Percentiles rank a stretch among this genome's conserved stretches.
phyloP scores from a whole-genome alignment of 2,113 vertebrate species.

The Cromileptes altivelis region DNA sequence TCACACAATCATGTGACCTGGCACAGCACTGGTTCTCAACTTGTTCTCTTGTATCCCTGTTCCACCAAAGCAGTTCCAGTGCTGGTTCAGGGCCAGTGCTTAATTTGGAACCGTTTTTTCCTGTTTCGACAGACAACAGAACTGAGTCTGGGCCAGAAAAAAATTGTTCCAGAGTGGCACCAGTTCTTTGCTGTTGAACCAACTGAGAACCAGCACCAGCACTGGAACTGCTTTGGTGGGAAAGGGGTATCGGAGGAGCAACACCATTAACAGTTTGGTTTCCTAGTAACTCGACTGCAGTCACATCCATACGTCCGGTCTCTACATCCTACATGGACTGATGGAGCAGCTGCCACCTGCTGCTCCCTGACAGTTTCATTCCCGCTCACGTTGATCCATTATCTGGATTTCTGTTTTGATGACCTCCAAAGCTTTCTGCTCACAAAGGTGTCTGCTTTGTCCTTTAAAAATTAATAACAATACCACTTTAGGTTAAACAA shows the following conservation, averaged over 20 bases:
- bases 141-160: too few species aligned
- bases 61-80: too few species aligned
- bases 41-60: background rate
- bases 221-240: too few species aligned
- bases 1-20: too few species aligned
- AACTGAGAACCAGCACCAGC: too few species aligned
- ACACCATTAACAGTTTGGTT: background rate
- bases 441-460: constrained; percentile 28
- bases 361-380: background rate
- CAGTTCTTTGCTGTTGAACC: too few species aligned
- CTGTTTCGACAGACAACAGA: too few species aligned
- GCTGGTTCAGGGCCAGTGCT: too few species aligned
- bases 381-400: constrained; percentile 8
- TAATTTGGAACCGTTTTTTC: too few species aligned
- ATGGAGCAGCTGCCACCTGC: constrained; percentile 10
- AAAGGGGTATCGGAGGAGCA: too few species aligned
- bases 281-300: constrained; percentile 2
- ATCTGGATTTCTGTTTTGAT: background rate
- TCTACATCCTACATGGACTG: constrained; percentile 11
- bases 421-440: constrained; percentile 35
- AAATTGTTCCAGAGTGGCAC: too few species aligned
- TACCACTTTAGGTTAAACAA: constrained; percentile 61
- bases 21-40: too few species aligned
- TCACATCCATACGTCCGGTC: background rate
- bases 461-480: constrained; percentile 56